phyloP scores from a whole-genome alignment of 1,140 invertebrate species.

The Marisa cornuarietis region DNA sequence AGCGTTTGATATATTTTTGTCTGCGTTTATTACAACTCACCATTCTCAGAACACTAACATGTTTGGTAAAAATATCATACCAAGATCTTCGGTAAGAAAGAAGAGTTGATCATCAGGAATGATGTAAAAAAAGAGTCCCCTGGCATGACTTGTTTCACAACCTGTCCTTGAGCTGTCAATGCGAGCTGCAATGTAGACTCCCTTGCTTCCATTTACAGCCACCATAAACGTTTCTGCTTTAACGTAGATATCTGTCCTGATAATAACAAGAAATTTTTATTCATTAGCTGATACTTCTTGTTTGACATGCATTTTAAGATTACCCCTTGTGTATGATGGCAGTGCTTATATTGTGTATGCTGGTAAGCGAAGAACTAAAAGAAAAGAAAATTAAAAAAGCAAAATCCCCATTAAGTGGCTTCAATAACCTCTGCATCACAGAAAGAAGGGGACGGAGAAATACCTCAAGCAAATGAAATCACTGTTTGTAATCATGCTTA shows the following conservation, averaged over 20 bases:
- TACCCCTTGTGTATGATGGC: too few relatives aligned
- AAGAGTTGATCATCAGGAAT: slow-evolving; percentile 29
- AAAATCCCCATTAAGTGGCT: too few relatives aligned
- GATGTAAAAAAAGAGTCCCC: slow-evolving; percentile 54
- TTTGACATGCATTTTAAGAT: too few relatives aligned
- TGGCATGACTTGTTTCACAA: slow-evolving; percentile 36
- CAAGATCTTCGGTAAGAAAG: slow-evolving; percentile 24
- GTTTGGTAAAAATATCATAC: slow-evolving; percentile 13
- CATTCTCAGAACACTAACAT: background rate
- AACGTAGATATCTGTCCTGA: slow-evolving; percentile 51
- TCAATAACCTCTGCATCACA: too few relatives aligned
- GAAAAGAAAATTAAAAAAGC: too few relatives aligned
- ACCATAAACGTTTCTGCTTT: slow-evolving; percentile 44
- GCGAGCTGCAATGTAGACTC: slow-evolving; percentile 53
- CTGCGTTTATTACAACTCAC: too few relatives aligned
- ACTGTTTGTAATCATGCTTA: slow-evolving; percentile 8
- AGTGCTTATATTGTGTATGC: too few relatives aligned
- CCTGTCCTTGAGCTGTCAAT: slow-evolving; percentile 38
- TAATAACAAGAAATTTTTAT: background rate
- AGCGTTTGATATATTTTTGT: too few relatives aligned
- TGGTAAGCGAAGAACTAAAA: too few relatives aligned
- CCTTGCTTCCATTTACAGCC: slow-evolving; percentile 48
- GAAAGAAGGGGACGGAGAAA: too few relatives aligned
- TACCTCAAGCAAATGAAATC: too few relatives aligned
- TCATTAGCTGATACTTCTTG: too few relatives aligned